Evolutionary conservation across 2,113 vertebrate genomes (phyloP), one percentile per base, ranked within the genome.

Genomic region (Dermatemys mawii): DNA sequence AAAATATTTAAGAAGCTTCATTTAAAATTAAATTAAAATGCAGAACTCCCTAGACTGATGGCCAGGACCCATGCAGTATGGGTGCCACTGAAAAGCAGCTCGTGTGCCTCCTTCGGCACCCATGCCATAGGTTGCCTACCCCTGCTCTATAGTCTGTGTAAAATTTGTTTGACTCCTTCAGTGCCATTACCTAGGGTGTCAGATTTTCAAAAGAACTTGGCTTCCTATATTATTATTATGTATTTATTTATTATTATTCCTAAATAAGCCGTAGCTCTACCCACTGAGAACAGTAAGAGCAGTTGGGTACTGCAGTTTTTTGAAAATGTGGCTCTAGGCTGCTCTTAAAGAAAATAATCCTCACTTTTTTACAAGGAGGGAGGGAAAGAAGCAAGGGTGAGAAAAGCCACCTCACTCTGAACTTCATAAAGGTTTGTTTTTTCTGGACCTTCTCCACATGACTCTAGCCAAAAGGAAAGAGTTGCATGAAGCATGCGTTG

Each of bases 341-440:
- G 50, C 83, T 60, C 89, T 94, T 93, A 94, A 97, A 96, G 26
- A 76, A 92, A 95, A 94, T 86, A 83, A 92, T 90, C 79, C n/a
- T 96, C 78, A 73, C 0, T 84, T 0, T 0, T 89, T 94, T 88
- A 89, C 75, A 76, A 90, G 84, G 78, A 85, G 80, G 87, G 85
- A 60, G 53, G 78, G 53, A 90, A 88, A 92, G 90, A 55, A 78
- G 78, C 48, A 3, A 91, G 86, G 90, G 38, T 54, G 86, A 90
- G 49, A 86, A 27, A 79, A 84, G 73, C 41, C 44, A 76, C 73
- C 91, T 78, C 46, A 2, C 79, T 94, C 49, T 19, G 84, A 95
- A 86, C 63, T 81, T 46, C 0, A 0, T 50, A 82, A 79, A 57
- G 78, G 41, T 90, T 94, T 92, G 8, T 86, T 94, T 80, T 57